Evolutionary conservation across 2,797 vertebrate genomes (phyloP).

Genomic region (Gobio occitaniae): DNA sequence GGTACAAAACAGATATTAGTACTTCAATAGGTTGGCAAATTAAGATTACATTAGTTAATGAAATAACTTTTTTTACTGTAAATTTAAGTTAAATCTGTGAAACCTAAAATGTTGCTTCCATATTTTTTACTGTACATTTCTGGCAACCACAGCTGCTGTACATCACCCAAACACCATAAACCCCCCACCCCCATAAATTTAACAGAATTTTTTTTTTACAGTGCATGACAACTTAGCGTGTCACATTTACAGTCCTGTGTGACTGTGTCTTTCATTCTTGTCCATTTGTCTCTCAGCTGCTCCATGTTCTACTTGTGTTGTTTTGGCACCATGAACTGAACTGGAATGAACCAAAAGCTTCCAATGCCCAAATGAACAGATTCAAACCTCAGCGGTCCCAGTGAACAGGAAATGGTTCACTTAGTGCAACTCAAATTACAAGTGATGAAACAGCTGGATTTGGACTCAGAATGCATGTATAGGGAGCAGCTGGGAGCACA

Average conservation of each 20-base stretch:
- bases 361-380: slow-evolving; percentile 63
- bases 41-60: no score
- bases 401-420: slow-evolving; percentile 75
- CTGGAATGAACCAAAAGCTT: slow-evolving; percentile 64
- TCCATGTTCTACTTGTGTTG: slow-evolving; percentile 34
- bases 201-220: no score
- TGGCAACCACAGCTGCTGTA: no score
- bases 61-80: no score
- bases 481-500: slow-evolving; percentile 25
- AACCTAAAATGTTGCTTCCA: no score
- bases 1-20: no score
- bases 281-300: slow-evolving; percentile 47
- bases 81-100: no score
- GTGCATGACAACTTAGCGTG: not conserved
- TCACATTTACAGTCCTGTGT: slow-evolving; percentile 11
- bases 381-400: slow-evolving; percentile 61
- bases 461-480: slow-evolving; percentile 49
- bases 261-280: slow-evolving; percentile 31
- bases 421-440: slow-evolving; percentile 75
- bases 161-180: no score
- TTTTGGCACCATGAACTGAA: slow-evolving; percentile 50
- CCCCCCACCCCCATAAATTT: no score
- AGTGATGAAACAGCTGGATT: slow-evolving; percentile 72
- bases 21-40: no score
- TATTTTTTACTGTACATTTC: no score